A percentile compares a stretch with the other conserved stretches of the same genome.
These are phyloP conservation scores for Baronia brevicornis DNA, from an alignment of 2,888 invertebrate species.

Conservation along the genomic window DNA sequence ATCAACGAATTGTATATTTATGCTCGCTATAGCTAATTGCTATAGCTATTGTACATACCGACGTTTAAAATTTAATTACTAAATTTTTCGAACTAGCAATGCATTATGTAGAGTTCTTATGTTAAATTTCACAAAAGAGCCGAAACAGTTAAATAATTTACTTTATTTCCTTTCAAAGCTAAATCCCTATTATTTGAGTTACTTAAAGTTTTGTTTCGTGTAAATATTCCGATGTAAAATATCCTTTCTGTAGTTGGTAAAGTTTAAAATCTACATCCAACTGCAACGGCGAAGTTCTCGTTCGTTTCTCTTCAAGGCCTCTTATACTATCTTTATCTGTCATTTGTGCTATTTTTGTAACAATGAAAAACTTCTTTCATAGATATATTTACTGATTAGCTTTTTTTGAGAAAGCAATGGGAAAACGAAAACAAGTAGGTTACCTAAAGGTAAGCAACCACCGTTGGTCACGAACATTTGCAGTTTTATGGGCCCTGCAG, in stretches of 20 bases:
- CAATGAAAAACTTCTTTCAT: too few relatives aligned
- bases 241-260: constrained; percentile 24
- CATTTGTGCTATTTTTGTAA: constrained; percentile 11
- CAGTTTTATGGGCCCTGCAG: too few relatives aligned
- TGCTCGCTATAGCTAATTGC: constrained; percentile 12
- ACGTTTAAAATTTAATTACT: too few relatives aligned
- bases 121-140: constrained; percentile 11
- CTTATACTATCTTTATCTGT: constrained; percentile 20
- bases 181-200: constrained; percentile 17
- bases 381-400: too few relatives aligned
- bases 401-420: too few relatives aligned
- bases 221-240: constrained; percentile 20
- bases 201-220: constrained; percentile 10
- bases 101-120: constrained; percentile 11
- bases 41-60: too few relatives aligned
- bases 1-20: constrained; percentile 28
- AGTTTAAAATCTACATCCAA: constrained; percentile 30
- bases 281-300: constrained; percentile 30
- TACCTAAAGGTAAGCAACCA: too few relatives aligned
- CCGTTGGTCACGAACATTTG: too few relatives aligned
- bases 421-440: too few relatives aligned
- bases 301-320: constrained; percentile 26
- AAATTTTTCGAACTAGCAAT: constrained; percentile 8
- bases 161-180: constrained; percentile 19
- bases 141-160: constrained; percentile 13